A percentile compares a stretch with the other conserved stretches of the same genome.
Evolutionary conservation across 2,888 invertebrate species (phyloP).

Genomic region (Chydorus sphaericus): DNA sequence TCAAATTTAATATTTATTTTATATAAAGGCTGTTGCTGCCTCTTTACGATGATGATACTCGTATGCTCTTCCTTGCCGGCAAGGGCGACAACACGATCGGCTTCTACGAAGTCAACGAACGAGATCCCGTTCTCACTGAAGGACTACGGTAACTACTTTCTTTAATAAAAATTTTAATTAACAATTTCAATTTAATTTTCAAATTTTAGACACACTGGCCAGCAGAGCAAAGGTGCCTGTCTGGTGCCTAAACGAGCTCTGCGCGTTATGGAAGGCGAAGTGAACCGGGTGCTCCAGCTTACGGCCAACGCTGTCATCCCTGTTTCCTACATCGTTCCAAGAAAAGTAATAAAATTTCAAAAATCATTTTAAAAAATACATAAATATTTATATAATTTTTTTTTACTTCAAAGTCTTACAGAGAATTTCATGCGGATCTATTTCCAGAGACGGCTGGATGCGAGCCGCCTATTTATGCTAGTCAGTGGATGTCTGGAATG

Average conservation of each 20-base stretch:
- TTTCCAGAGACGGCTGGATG: slow-evolving; percentile 80
- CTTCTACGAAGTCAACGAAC: slow-evolving; percentile 77
- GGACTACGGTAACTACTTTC: slow-evolving; percentile 34
- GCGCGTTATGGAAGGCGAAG: slow-evolving; percentile 94
- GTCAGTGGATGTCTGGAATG: slow-evolving; percentile 65
- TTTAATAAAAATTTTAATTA: background rate
- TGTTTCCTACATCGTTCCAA: slow-evolving; percentile 84
- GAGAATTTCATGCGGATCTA: slow-evolving; percentile 86
- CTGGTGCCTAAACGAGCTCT: slow-evolving; percentile 80
- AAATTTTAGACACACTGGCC: slow-evolving; percentile 60
- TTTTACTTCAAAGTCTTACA: slow-evolving; percentile 50
- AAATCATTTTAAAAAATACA: slow-evolving; percentile 1
- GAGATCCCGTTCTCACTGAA: slow-evolving; percentile 77
- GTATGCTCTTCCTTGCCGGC: slow-evolving; percentile 86
- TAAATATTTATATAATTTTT: background rate
- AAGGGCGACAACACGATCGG: slow-evolving; percentile 86
- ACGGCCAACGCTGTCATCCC: slow-evolving; percentile 76
- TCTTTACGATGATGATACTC: slow-evolving; percentile 80
- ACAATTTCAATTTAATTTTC: background rate
- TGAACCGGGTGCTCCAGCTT: slow-evolving; percentile 75
- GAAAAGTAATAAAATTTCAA: slow-evolving; percentile 46
- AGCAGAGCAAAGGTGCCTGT: slow-evolving; percentile 88
- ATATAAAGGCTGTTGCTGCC: slow-evolving; percentile 63
- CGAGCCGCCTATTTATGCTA: slow-evolving; percentile 59
- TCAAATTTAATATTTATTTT: slow-evolving; percentile 13